phyloP scores from a whole-genome alignment of 2,113 vertebrate genomes.

The Phainopepla nitens region DNA sequence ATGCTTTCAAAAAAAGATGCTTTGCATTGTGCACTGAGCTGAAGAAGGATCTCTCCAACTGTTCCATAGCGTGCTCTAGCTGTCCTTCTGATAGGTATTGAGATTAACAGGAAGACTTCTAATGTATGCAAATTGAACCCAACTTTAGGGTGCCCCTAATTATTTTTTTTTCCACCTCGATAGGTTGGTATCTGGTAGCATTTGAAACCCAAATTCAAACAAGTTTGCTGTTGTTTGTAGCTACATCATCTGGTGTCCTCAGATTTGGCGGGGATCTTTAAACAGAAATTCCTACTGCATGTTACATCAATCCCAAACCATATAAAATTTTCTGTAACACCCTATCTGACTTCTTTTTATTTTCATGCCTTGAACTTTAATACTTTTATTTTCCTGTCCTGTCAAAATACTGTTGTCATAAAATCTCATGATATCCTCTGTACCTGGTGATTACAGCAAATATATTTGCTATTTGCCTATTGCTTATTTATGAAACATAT shows the following conservation, averaged over 20 bases:
- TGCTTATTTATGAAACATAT: slow-evolving; percentile 26
- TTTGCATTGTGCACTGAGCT: background rate
- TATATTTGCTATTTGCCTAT: background rate
- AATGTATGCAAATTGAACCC: background rate
- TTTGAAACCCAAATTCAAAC: background rate
- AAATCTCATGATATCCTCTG: background rate
- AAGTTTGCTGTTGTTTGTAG: background rate
- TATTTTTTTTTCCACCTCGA: background rate
- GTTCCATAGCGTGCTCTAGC: background rate
- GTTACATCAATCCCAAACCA: background rate
- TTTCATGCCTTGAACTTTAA: background rate
- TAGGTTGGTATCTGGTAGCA: background rate
- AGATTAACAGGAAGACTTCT: background rate
- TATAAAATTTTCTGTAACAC: background rate
- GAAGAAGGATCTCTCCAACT: background rate
- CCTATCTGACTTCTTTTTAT: background rate
- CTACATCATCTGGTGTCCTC: background rate
- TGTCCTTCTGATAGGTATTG: background rate
- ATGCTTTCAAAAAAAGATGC: background rate
- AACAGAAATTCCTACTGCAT: background rate
- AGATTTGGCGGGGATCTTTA: background rate
- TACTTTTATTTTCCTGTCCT: background rate
- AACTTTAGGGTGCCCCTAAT: background rate
- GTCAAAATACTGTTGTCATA: background rate
- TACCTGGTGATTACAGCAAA: background rate